Evolutionary conservation across 2,797 vertebrate species (phyloP).

Genomic region (Salarias fasciatus): DNA sequence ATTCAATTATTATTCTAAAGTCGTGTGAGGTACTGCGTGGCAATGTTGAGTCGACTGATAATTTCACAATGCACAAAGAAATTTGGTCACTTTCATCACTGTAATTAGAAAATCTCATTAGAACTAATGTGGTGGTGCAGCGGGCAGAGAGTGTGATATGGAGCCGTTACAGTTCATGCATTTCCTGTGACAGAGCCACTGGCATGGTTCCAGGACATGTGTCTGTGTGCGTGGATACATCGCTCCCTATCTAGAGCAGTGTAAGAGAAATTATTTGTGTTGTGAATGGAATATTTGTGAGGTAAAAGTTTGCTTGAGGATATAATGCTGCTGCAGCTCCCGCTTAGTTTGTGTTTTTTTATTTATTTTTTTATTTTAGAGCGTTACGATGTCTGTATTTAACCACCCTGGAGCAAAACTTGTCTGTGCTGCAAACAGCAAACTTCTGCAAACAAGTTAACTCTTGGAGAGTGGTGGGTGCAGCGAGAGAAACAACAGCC

Average conservation of each 20-base stretch:
- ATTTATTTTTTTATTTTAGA: not conserved
- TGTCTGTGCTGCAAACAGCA: slow-evolving; percentile 37
- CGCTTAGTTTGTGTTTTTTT: slow-evolving; percentile 6
- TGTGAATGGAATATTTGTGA: slow-evolving; percentile 35
- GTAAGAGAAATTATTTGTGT: slow-evolving; percentile 32
- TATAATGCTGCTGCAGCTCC: slow-evolving; percentile 13
- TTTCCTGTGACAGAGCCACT: slow-evolving; percentile 60
- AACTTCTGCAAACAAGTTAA: slow-evolving; percentile 52
- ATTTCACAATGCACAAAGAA: slow-evolving; percentile 4
- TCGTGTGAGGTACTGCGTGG: slow-evolving; percentile 2
- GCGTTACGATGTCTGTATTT: slow-evolving; percentile 39
- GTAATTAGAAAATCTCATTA: slow-evolving; percentile 27
- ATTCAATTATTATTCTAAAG: too few relatives aligned
- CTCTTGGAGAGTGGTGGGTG: slow-evolving; percentile 39
- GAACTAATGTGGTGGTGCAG: slow-evolving; percentile 39
- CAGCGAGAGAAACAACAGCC: slow-evolving; percentile 40
- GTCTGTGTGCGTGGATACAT: slow-evolving; percentile 8
- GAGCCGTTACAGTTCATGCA: slow-evolving; percentile 62
- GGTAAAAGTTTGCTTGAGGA: slow-evolving; percentile 46
- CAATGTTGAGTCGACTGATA: too few relatives aligned
- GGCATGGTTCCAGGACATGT: slow-evolving; percentile 30
- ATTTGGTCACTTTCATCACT: slow-evolving; percentile 31
- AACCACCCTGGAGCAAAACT: slow-evolving; percentile 37
- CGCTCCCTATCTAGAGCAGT: slow-evolving; percentile 30
- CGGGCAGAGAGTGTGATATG: slow-evolving; percentile 42